Conservation (phyloP, 2,797 vertebrate genomes). For the Myiotriccus ornatus region DNA sequence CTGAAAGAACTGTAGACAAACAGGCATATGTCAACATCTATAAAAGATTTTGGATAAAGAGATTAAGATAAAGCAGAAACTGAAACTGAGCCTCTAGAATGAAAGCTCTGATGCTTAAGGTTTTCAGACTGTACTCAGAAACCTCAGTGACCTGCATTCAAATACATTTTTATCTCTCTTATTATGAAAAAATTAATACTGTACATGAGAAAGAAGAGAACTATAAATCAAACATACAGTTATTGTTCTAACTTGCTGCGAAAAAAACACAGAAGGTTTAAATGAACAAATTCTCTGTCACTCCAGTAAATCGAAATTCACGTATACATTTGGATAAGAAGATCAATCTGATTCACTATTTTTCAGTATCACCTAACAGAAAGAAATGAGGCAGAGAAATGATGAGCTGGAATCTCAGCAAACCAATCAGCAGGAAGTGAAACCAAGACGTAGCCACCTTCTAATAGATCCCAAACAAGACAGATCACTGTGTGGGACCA, state of each 20-base stretch:
- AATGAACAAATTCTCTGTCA: neutral
- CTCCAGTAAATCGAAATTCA: neutral
- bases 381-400: neutral
- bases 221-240: neutral
- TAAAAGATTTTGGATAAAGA: neutral
- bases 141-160: neutral
- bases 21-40: neutral
- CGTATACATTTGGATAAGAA: neutral
- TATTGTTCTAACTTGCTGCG: neutral
- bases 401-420: slow-evolving; percentile 9
- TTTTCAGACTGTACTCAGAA: slow-evolving; percentile 2
- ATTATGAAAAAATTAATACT: slow-evolving; percentile 17
- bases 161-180: neutral
- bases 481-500: neutral
- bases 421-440: neutral
- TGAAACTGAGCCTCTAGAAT: slow-evolving; percentile 1
- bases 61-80: slow-evolving; percentile 1
- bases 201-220: neutral
- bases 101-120: neutral
- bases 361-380: neutral
- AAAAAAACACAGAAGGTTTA: neutral
- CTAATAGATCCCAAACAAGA: neutral
- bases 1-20: neutral
- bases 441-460: neutral
- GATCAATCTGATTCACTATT: neutral